Evolutionary conservation across 2,888 invertebrate genomes (phyloP), one percentile per base, ranked within the genome.

Genomic region (Drymonia ruficornis): DNA sequence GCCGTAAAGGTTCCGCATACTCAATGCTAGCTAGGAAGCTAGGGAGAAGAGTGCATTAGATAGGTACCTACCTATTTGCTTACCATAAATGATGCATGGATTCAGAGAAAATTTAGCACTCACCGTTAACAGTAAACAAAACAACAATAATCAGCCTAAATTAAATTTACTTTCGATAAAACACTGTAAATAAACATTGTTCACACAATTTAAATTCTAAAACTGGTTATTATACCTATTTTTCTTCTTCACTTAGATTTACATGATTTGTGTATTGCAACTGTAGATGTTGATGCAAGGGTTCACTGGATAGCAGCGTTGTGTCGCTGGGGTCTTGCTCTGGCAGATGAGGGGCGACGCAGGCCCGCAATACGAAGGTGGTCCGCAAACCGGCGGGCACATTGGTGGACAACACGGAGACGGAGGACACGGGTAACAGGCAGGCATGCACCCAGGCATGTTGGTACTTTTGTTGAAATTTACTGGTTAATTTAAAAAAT

Each of bases 251-350:
- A 58, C 57, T 65, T 69, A 42, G 23, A 13, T 48, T 76, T 75
- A 91, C 84, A 90, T 82, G 34, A 91, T 88, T 67, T 91, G 91
- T n/a, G 91, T 91, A 55, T 87, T 72, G 64, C 87, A 89, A 69
- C 91, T 91, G 79, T 90, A 91, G 63, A 91, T 89, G 60, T 91
- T 90, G 73, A 91, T 91, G 70, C 88, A 88, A 2, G 90, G 90
- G 56, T 85, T 85, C 42, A 86, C 75, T 28, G 80, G 77, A 54
- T 78, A 80, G 53, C 74, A 71, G 53, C 83, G 80, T 42, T 78
- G 75, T 6, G 66, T 54, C 9, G 80, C 79, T 1, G 82, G 81
- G 5, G 69, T 58, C 46, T 61, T 75, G 55, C 63, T 76, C n/a
- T 77, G 67, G 59, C 79, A 85, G 34, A 74, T 15, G 57, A 76